Conservation (phyloP, 2,888 invertebrate species). For the Colostygia pectinataria region DNA sequence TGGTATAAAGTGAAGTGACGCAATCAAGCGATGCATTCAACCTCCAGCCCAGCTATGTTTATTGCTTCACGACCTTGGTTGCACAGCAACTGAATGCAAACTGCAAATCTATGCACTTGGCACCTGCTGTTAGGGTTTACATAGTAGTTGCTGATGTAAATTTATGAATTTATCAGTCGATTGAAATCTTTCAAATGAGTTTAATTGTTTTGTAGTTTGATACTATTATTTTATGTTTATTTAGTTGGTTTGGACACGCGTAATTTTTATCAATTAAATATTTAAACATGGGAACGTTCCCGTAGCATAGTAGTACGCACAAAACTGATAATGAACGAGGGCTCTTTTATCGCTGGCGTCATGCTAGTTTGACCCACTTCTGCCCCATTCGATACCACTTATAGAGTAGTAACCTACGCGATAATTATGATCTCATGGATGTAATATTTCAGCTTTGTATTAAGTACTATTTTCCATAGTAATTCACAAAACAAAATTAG, state of each 20-base stretch:
- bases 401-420: constrained; percentile 54
- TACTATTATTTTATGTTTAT: no score
- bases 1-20: constrained; percentile 41
- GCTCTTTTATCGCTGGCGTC: constrained; percentile 77
- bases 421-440: constrained; percentile 61
- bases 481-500: constrained; percentile 44
- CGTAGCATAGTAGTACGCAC: constrained; percentile 31
- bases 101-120: constrained; percentile 56
- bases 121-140: constrained; percentile 20
- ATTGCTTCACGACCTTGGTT: constrained; percentile 77
- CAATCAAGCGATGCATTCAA: constrained; percentile 65
- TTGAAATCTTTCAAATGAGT: no score
- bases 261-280: neutral
- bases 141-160: constrained; percentile 1
- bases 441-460: constrained; percentile 51
- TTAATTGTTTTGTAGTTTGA: no score
- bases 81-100: constrained; percentile 70
- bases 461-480: constrained; percentile 48
- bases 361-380: constrained; percentile 76
- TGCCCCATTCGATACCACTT: constrained; percentile 71
- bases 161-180: neutral
- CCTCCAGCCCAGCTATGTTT: constrained; percentile 62
- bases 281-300: constrained; percentile 9
- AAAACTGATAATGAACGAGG: constrained; percentile 76
- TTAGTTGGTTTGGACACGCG: no score